Base-by-base conservation (phyloP, 1,140 invertebrate genomes). In the Psilanteris sp. region DNA sequence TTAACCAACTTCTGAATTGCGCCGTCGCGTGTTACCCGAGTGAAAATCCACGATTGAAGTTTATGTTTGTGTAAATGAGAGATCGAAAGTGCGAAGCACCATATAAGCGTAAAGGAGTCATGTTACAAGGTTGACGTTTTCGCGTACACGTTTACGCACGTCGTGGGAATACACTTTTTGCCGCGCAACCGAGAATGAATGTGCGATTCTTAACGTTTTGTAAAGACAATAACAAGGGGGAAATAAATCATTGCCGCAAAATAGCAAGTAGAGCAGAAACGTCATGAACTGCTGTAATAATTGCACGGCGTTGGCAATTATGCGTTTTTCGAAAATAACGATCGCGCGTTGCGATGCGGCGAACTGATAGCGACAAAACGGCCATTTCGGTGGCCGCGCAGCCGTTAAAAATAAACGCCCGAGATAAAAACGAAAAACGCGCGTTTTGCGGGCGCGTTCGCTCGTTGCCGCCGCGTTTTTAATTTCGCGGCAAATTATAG, bases 61-160 rank as follows among this genome's bases (percentile, higher is more conserved):
- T 66, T 64, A 36, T 55, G 46, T 61, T 55, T 64, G 41, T 68
- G 48, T 37, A 70, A 70, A 78, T 74, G 37, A 61, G 50, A 61
- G 64, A 78, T 74, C 70, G 64, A 70, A 78, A 74, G 76, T 78
- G 64, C 64, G 64, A 78, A 78, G 70, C 34, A 43, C 71, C 46
- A 66, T 78, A 70, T 73, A 77, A 72, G 74, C 29, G 55, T 77
- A 77, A 72, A 39, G 52, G 62, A 77, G 67, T 70, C 76, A 74
- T 61, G 70, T 78, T 70, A 67, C 70, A 71, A 78, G 76, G 76
- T 75, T 71, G 72, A 75, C 71, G 71, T 78, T 66, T 78, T 57
- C 44, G 62, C 41, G 50, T 34, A 64, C 62, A 72, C 55, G 46
- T 64, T 59, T 39, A 59, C 39, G 27, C 37, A 27, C 32, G 43